A percentile compares a stretch with the other conserved stretches of the same genome.
These are phyloP conservation scores for Hyppa rectilinea DNA, from an alignment of 2,888 invertebrate genomes.

Conservation along the genomic window DNA sequence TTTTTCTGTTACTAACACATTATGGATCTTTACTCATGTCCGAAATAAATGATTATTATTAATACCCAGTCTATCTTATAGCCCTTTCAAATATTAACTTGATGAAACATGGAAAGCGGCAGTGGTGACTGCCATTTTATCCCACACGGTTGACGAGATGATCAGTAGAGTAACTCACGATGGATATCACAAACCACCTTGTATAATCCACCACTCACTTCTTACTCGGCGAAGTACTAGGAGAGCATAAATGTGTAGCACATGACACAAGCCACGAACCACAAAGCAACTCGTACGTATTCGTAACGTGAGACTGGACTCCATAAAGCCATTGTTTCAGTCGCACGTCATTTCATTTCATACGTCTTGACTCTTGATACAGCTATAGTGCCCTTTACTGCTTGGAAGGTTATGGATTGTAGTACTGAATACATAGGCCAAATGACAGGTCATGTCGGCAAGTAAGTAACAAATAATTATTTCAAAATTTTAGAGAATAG, in stretches of 20 bases:
- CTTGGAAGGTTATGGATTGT: slow-evolving; percentile 2
- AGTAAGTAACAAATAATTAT: neutral
- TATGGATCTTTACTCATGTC: no score
- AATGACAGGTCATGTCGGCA: neutral
- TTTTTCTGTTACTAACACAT: no score
- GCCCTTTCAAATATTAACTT: neutral
- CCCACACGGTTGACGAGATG: neutral
- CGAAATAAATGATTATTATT: no score
- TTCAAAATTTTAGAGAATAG: neutral
- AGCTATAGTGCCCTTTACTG: slow-evolving; percentile 3
- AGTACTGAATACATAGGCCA: neutral
- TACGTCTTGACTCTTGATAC: slow-evolving; percentile 23
- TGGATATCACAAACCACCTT: neutral
- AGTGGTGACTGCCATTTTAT: no score
- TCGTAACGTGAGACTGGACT: slow-evolving; percentile 4
- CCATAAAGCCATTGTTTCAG: slow-evolving; percentile 37
- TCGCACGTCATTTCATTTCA: slow-evolving; percentile 47
- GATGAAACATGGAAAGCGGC: fast-evolving
- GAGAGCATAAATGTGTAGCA: slow-evolving; percentile 20
- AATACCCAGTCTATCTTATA: no score
- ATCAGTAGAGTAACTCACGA: slow-evolving; percentile 27
- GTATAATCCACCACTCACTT: slow-evolving; percentile 16
- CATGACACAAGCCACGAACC: slow-evolving; percentile 20
- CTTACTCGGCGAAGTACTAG: slow-evolving; percentile 24
- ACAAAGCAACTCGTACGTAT: slow-evolving; percentile 38